Base-by-base conservation (phyloP, 2,888 invertebrate genomes). In the Lingula anatina region DNA sequence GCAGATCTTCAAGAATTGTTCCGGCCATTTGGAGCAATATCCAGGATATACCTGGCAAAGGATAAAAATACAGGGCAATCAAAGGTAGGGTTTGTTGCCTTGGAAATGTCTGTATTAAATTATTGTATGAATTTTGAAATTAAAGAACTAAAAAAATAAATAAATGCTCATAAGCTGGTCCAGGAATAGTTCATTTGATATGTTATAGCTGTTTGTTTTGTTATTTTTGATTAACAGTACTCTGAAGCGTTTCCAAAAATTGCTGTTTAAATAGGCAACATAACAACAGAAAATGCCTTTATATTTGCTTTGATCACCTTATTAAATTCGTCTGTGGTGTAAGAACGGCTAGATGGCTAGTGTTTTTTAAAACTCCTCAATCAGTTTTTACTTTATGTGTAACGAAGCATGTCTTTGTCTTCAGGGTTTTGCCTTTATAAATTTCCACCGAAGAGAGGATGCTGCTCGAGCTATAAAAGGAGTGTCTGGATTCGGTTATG, bases 371-470 rank as follows among this genome's bases (percentile, higher is more conserved):
- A n/a, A n/a, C n/a, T n/a, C n/a, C n/a, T n/a, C n/a, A n/a, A n/a
- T n/a, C n/a, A n/a, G n/a, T n/a, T n/a, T n/a, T n/a, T n/a, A n/a
- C n/a, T n/a, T n/a, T n/a, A n/a, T n/a, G n/a, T n/a, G n/a, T n/a
- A n/a, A n/a, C n/a, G n/a, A n/a, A n/a, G n/a, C 26, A 7, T 43
- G 23, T 36, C 24, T 49, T 51, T 46, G 50, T 49, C 90, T 90
- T 79, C 90, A 94, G 83, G 97, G 97, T 53, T 99, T 97, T 79
- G 97, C 97, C 15, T 99, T 97, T 76, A 92, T 99, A 53, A 97
- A 96, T 71, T 99, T 93, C 80, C 90, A 90, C 76, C 86, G 86
- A 64, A 84, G 88, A 64, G 86, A 87, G 65, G 92, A 94, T 79
- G 96, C 96, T 39, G 89, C 90, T 3, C 85, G 88, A 65, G 99